These are phyloP conservation scores for Zaprionus bogoriensis DNA, from an alignment of 2,888 invertebrate genomes.

Conservation along the genomic window DNA sequence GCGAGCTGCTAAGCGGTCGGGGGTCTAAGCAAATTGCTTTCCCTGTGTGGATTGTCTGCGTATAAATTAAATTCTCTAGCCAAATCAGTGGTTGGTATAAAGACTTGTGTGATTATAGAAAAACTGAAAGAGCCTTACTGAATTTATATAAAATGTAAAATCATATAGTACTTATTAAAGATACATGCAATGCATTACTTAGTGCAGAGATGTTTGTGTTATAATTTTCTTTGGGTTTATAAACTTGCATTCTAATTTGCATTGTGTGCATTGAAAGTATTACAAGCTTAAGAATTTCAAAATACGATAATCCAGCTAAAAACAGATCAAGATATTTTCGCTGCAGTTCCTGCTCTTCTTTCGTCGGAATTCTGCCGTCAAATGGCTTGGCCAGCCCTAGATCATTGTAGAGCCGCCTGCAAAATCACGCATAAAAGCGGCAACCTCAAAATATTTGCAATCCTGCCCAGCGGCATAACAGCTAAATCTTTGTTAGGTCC, in stretches of 20 bases:
- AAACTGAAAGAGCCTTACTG: no score
- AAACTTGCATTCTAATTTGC: background rate
- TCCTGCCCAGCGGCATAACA: constrained; percentile 25
- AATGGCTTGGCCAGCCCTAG: constrained; percentile 15
- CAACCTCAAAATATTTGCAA: constrained; percentile 59
- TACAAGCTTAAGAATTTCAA: background rate
- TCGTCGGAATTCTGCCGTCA: background rate
- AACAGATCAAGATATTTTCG: background rate
- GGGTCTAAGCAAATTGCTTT: constrained; percentile 33
- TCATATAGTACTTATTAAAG: no score
- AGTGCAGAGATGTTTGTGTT: no score
- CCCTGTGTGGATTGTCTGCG: no score
- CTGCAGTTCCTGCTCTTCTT: background rate
- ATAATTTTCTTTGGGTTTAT: background rate
- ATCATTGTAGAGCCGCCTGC: constrained; percentile 45
- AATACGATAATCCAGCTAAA: background rate
- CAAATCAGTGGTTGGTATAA: no score
- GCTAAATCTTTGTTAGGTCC: constrained; percentile 38
- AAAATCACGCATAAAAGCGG: constrained; percentile 38
- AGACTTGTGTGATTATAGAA: no score
- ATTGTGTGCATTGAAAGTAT: no score
- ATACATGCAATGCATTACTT: no score
- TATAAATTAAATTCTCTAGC: no score
- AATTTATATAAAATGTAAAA: no score
- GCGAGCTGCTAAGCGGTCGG: background rate